These are phyloP conservation scores for Panthera tigris DNA, from an alignment of 2,113 vertebrate genomes.

Conservation along the genomic window DNA sequence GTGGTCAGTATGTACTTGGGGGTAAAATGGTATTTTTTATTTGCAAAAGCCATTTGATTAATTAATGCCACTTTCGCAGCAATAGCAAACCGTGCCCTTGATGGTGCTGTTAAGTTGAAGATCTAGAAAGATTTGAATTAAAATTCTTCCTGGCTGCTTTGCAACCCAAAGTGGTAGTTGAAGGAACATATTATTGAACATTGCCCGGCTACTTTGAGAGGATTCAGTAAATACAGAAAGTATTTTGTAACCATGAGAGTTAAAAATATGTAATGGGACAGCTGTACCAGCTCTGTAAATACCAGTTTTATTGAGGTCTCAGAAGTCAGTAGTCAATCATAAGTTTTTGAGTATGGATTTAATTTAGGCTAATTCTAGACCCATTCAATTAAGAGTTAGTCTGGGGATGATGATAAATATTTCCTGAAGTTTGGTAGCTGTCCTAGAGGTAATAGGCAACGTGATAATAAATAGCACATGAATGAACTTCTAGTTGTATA, in stretches of 20 bases:
- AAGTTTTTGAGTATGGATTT: neutral
- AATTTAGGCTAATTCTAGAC: neutral
- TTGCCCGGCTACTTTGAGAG: neutral
- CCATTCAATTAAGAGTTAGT: neutral
- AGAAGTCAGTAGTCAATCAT: neutral
- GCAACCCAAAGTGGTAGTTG: neutral
- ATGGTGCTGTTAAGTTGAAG: neutral
- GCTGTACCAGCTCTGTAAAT: neutral
- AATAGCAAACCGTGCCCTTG: too few relatives aligned
- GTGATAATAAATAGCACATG: too few relatives aligned
- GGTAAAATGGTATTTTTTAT: neutral
- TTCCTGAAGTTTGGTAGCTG: neutral
- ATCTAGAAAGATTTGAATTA: neutral
- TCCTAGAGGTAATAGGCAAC: neutral
- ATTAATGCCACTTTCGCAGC: neutral
- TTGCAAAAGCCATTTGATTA: neutral
- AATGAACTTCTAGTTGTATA: neutral
- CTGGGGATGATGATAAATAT: neutral
- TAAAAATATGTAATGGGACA: neutral
- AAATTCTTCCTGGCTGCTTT: neutral
- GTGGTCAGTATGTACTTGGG: neutral
- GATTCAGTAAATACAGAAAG: neutral
- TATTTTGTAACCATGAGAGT: neutral
- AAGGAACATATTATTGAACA: neutral
- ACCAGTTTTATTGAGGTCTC: neutral